Base-by-base conservation (phyloP, 2,113 vertebrate species). In the Pheucticus melanocephalus region DNA sequence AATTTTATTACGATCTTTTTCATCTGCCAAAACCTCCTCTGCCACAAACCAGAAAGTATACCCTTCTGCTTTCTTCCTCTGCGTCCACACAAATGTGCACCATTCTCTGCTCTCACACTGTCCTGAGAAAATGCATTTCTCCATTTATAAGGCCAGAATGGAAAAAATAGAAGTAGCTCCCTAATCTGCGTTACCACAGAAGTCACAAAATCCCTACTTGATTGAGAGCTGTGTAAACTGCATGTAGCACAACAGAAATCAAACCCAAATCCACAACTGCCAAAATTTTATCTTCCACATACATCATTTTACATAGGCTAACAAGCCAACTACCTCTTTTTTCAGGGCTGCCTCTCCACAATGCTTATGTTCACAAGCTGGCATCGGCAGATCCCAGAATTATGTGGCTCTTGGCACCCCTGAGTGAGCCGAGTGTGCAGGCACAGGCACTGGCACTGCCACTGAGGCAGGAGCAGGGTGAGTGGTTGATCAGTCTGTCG, bases 1-100 rank as follows among this genome's bases (percentile, higher is more conserved):
- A 30, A 87, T 87, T 85, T 87, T 87, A 87, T 85, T 30, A 63
- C 35, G 48, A 39, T 57, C 53, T 89, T 89, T 95, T 94, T 80
- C 24, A 76, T 47, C 30, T 85, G 60, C 63, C 69, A 53, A 78
- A 84, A 94, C 7, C 30, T 89, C 23, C n/a, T 56, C 60, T 72
- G 39, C 47, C 24, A 50, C 69, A 90, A 76, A 77, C 1, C 33
- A 73, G 35, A 61, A 78, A 70, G 22, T 30, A 60, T 1, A 8
- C 13, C 20, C 15, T 79, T 88, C 66, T 63, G 45, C 33, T 42
- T 93, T 60, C 39, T 73, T 40, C 8, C 23, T 59, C 39, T 37
- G n/a, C 48, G 45, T 61, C 45, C 25, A 53, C 3, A 42, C 3
- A 45, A 20, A 60, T 8, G 27, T 7, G 50, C 27, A 69, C 22